A percentile compares a stretch with the other conserved stretches of the same genome.
These are phyloP conservation scores for Equus przewalskii DNA, from an alignment of 2,113 vertebrate genomes.

Conservation along the genomic window DNA sequence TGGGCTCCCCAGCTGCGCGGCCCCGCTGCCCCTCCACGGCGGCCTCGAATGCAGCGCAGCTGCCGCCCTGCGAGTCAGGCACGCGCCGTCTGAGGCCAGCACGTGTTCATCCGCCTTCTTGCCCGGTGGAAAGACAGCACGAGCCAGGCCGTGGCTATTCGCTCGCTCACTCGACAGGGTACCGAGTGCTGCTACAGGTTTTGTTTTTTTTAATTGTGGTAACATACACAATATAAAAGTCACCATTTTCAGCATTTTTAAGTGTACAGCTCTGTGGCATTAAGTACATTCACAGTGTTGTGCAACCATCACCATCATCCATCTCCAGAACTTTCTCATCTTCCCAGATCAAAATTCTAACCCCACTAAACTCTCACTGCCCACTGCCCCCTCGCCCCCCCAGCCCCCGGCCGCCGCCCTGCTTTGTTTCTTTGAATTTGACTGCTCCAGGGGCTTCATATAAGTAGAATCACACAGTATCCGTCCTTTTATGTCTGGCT, in stretches of 20 bases:
- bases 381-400: too few relatives aligned
- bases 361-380: background rate
- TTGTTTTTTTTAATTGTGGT: background rate
- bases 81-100: background rate
- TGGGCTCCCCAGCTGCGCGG: background rate
- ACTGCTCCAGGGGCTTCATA: background rate
- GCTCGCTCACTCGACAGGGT: background rate
- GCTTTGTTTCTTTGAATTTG: background rate
- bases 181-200: background rate
- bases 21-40: background rate
- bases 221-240: background rate
- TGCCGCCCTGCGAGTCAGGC: too few relatives aligned
- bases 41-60: accelerated
- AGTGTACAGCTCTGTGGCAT: background rate
- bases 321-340: background rate
- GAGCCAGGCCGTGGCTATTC: background rate
- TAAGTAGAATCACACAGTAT: too few relatives aligned
- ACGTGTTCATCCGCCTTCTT: background rate
- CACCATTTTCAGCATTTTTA: background rate
- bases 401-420: background rate
- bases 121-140: background rate
- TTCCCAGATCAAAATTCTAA: background rate
- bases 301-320: background rate
- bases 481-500: background rate
- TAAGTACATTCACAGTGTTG: background rate